A percentile compares a stretch with the other conserved stretches of the same genome.
Conservation (phyloP, 2,888 invertebrate genomes). For the Drosophila quasianomalipes region DNA sequence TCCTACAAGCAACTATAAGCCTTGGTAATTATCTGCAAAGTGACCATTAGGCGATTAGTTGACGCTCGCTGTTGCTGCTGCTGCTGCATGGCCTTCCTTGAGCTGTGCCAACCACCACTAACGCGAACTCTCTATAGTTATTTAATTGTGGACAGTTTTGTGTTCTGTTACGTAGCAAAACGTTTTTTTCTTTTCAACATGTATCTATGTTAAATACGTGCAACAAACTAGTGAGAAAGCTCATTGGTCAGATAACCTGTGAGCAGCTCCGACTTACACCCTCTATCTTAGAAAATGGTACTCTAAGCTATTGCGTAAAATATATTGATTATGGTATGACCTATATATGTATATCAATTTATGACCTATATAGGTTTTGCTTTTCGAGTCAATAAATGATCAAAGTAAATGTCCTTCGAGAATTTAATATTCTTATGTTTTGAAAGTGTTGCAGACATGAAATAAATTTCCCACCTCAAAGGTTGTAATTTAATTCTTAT, state of each 20-base stretch:
- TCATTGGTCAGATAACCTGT: conserved; percentile 1
- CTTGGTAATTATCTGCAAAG: conserved; percentile 84
- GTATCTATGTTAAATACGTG: conserved; percentile 19
- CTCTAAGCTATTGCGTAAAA: background rate
- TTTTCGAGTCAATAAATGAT: background rate
- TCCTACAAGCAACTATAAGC: conserved; percentile 82
- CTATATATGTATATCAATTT: background rate
- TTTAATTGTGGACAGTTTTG: conserved; percentile 16
- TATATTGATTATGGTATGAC: background rate
- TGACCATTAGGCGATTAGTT: conserved; percentile 84
- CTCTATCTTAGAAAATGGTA: background rate
- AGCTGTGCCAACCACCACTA: conserved; percentile 12
- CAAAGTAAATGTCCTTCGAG: background rate
- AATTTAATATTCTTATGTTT: background rate
- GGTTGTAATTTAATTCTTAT: background rate
- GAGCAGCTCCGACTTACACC: background rate
- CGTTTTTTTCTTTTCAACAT: background rate
- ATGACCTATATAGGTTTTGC: background rate
- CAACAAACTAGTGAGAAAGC: conserved; percentile 6
- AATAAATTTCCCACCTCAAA: background rate
- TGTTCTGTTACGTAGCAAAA: conserved; percentile 10
- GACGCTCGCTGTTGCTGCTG: conserved; percentile 45
- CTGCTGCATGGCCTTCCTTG: conserved; percentile 17
- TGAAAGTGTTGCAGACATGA: background rate
- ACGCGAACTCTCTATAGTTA: background rate